Conservation (phyloP, 2,113 vertebrate genomes). For the Meles meles region DNA sequence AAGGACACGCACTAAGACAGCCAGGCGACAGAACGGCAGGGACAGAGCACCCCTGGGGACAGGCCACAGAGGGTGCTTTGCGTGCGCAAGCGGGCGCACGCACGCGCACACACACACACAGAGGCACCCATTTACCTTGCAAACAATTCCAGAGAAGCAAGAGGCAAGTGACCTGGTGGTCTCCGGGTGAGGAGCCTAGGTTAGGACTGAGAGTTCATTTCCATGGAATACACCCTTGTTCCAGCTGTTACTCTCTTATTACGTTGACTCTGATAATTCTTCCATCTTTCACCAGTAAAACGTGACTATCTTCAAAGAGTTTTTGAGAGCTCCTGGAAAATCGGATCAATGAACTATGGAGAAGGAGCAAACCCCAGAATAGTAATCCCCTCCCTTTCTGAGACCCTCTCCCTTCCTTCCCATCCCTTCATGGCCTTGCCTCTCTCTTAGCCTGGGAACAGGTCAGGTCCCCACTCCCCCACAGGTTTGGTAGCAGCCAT, state of each 20-base stretch:
- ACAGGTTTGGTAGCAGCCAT: not conserved
- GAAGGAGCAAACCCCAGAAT: not conserved
- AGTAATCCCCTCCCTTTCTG: not conserved
- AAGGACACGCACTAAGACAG: fast-evolving
- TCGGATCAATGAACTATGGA: too few species aligned
- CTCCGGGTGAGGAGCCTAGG: not conserved
- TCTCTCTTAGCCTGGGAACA: not conserved
- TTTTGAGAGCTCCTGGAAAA: not conserved
- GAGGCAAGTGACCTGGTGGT: not conserved
- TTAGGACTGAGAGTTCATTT: not conserved
- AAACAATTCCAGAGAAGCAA: not conserved
- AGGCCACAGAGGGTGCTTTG: fast-evolving
- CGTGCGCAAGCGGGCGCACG: fast-evolving
- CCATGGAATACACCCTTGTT: not conserved
- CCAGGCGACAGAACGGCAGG: fast-evolving
- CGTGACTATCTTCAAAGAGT: not conserved
- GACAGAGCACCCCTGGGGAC: fast-evolving
- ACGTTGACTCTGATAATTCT: not conserved
- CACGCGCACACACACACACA: fast-evolving
- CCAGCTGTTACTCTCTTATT: not conserved
- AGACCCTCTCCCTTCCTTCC: not conserved
- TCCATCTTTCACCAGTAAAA: not conserved
- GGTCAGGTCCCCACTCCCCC: not conserved
- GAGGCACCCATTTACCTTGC: not conserved
- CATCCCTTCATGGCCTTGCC: fast-evolving